These are phyloP conservation scores for Zosterops hypoxanthus DNA, from an alignment of 2,113 vertebrate genomes.

Conservation along the genomic window DNA sequence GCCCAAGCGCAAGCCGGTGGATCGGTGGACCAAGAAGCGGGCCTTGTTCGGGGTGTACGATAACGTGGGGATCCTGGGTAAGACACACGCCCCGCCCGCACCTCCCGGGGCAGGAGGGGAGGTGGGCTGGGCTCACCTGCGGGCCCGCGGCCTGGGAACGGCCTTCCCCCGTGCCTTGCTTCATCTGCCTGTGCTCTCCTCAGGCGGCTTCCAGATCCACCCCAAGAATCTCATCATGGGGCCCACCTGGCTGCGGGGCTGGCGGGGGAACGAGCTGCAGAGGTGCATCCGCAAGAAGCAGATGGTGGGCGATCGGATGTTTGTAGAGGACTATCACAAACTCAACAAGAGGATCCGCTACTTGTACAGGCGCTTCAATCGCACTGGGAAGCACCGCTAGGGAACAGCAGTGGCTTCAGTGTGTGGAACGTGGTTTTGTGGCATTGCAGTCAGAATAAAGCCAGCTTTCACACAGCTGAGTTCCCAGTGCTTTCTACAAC, in stretches of 20 bases:
- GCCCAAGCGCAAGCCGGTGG: constrained; percentile 77
- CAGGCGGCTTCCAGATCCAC: constrained; percentile 89
- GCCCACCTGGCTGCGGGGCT: constrained; percentile 89
- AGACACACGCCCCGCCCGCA: background rate
- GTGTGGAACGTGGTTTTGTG: rapidly evolving
- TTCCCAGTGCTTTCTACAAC: background rate
- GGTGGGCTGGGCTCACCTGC: background rate
- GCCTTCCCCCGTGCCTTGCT: background rate
- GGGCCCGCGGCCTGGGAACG: background rate
- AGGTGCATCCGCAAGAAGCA: constrained; percentile 86
- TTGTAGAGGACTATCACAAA: constrained; percentile 81
- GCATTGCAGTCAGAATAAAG: background rate
- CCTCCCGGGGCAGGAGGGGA: background rate
- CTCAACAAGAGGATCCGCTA: constrained; percentile 88
- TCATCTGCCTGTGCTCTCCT: background rate
- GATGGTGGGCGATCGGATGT: constrained; percentile 90
- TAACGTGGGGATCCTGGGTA: constrained; percentile 94
- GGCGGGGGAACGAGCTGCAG: constrained; percentile 90
- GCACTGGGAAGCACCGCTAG: constrained; percentile 86
- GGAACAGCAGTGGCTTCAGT: background rate
- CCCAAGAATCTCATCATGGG: constrained; percentile 86
- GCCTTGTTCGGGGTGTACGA: constrained; percentile 92
- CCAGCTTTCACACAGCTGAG: background rate
- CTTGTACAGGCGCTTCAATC: constrained; percentile 90
- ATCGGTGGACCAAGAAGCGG: constrained; percentile 92